Evolutionary conservation across 92 coral and sea anemone genomes (phyloP).

Genomic region (Plumapathes pennacea): DNA sequence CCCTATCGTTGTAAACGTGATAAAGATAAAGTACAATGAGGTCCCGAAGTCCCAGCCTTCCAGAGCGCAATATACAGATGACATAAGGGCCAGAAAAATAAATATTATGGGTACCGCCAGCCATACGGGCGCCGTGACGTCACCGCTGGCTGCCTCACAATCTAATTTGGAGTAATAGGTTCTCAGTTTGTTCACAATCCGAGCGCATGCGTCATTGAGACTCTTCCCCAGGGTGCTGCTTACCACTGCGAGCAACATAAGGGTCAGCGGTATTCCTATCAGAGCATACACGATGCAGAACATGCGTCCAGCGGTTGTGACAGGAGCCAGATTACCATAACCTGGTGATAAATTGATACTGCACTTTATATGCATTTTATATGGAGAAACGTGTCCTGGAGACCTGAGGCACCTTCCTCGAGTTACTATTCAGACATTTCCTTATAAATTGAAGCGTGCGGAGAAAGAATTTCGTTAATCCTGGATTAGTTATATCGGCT

Average conservation of each 20-base stretch:
- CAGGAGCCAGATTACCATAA: constrained; percentile 87
- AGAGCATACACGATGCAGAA: constrained; percentile 81
- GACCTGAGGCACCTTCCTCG: too few species aligned
- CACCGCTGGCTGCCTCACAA: constrained; percentile 66
- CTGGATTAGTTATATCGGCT: too few species aligned
- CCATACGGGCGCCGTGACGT: constrained; percentile 88
- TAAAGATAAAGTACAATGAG: constrained; percentile 81
- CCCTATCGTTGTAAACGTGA: constrained; percentile 91
- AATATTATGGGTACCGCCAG: constrained; percentile 75
- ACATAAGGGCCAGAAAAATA: constrained; percentile 76
- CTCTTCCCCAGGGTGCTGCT: constrained; percentile 74
- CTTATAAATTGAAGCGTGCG: too few species aligned
- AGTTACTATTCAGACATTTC: too few species aligned
- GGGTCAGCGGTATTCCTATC: constrained; percentile 90
- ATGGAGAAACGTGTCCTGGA: not conserved
- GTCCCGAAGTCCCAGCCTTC: constrained; percentile 97
- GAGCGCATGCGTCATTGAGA: constrained; percentile 77
- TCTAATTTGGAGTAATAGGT: constrained; percentile 60
- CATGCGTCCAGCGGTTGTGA: constrained; percentile 76
- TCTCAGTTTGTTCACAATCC: constrained; percentile 66
- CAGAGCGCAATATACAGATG: constrained; percentile 71
- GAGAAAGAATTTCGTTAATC: too few species aligned
- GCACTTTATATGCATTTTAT: not conserved
- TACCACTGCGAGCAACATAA: constrained; percentile 87
- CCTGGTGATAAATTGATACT: constrained; percentile 34